Evolutionary conservation across 2,797 vertebrate genomes (phyloP).

Genomic region (Phaenicophaeus curvirostris): DNA sequence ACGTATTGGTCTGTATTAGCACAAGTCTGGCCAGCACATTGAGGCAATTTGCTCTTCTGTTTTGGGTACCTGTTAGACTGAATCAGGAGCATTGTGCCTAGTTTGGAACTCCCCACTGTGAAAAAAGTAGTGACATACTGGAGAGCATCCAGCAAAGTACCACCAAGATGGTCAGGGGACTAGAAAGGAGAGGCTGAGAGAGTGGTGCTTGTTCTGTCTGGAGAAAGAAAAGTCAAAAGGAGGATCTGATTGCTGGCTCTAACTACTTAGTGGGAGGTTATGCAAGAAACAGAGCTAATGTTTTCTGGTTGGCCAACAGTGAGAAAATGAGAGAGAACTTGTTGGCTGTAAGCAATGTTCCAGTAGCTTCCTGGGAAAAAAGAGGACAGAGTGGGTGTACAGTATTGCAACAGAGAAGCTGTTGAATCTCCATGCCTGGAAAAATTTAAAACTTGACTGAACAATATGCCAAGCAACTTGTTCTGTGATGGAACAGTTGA

Average conservation of each 20-base stretch:
- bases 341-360: neutral
- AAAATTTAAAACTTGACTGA: neutral
- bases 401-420: neutral
- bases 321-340: neutral
- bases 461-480: rapidly evolving
- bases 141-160: neutral
- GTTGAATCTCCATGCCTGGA: neutral
- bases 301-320: neutral
- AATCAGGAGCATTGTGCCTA: neutral
- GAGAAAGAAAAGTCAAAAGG: neutral
- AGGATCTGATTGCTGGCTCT: neutral
- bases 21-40: neutral
- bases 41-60: neutral
- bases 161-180: neutral
- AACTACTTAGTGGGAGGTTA: neutral
- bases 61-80: neutral
- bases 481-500: too few species aligned
- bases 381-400: neutral
- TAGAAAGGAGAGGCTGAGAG: neutral
- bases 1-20: neutral
- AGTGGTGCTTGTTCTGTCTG: neutral
- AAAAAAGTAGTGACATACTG: neutral
- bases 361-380: neutral
- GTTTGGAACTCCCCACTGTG: neutral
- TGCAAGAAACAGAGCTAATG: neutral